Evolutionary conservation across 1,140 invertebrate genomes (phyloP), one percentile per base, ranked within the genome.

Genomic region (Eubasilissa regina): DNA sequence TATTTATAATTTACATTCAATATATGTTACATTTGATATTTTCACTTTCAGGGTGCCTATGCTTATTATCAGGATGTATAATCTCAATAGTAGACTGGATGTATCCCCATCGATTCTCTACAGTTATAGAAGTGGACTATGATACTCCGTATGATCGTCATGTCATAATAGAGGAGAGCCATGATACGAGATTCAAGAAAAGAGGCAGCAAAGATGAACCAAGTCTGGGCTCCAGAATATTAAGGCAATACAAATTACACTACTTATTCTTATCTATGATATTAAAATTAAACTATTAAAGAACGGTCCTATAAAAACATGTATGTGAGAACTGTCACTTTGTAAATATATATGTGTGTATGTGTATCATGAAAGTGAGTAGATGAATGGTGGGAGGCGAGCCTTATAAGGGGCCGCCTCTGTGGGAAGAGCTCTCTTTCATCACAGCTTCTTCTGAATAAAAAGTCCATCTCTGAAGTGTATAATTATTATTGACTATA

Each of bases 61-160:
- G 95, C 84, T 84, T 96, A 8, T 86, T 94, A 21, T 91, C 92
- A 0, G 96, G 96, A 3, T 85, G 94, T 1, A 86, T 95, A 19
- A 95, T 97, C 77, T 93, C 95, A 1, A 91, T 93, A 0, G 90
- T 97, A 21, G 96, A 98, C 85, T 89, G 96, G 84, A 91, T 97
- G 43, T 97, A 94, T 88, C 97, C 97, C 9, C 95, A 97, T 86
- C 93, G 94, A 83, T 98, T 98, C 88, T 97, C 96, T 12, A 97
- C 96, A 0, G 95, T 97, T 70, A 87, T 98, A 53, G 97, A 98
- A 86, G 95, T 98, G 13, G 96, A 98, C 87, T 97, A 97, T 85
- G 96, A 97, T 84, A 98, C 97, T 0, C 97, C 97, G 0, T 97
- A 97, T 82, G 96, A 97, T 86, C 89, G 96, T 45, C 96, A 97